Percentiles rank a stretch among this genome's conserved stretches.
Evolutionary conservation across 2,797 vertebrate genomes (phyloP).

Genomic region (Neomorphus geoffroyi): DNA sequence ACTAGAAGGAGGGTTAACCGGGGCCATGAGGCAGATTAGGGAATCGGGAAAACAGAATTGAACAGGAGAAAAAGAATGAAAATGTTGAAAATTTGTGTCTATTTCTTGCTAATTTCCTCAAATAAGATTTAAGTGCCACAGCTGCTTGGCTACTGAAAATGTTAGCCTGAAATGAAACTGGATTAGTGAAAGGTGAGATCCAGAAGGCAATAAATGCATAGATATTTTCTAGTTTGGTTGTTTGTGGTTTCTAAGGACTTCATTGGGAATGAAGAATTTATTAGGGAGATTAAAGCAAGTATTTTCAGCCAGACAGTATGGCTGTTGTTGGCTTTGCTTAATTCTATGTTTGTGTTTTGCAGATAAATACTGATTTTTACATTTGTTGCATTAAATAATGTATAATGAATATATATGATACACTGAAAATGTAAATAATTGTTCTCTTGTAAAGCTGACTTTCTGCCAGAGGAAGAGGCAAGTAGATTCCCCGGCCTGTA

Average conservation of each 20-base stretch:
- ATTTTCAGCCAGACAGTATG: background rate
- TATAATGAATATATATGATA: background rate
- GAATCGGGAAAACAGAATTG: background rate
- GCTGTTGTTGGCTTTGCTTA: background rate
- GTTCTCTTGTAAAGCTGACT: background rate
- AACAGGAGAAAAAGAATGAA: background rate
- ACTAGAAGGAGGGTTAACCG: slow-evolving; percentile 7
- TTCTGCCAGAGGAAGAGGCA: background rate
- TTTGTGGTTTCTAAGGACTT: background rate
- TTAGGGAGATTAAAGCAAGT: background rate
- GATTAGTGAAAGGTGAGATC: background rate
- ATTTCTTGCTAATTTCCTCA: background rate
- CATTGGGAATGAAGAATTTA: background rate
- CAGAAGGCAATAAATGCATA: background rate
- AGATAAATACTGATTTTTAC: background rate
- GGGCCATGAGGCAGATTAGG: background rate
- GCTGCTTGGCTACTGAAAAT: background rate
- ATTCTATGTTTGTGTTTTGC: background rate
- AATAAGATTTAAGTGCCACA: background rate
- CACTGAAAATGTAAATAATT: background rate
- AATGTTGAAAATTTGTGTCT: background rate
- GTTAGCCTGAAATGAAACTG: background rate
- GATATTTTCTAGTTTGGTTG: background rate
- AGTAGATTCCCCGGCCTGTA: background rate
- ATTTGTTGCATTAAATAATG: background rate